These are phyloP conservation scores for Amblyopsis rosae DNA, from an alignment of 2,113 vertebrate genomes.

Conservation along the genomic window DNA sequence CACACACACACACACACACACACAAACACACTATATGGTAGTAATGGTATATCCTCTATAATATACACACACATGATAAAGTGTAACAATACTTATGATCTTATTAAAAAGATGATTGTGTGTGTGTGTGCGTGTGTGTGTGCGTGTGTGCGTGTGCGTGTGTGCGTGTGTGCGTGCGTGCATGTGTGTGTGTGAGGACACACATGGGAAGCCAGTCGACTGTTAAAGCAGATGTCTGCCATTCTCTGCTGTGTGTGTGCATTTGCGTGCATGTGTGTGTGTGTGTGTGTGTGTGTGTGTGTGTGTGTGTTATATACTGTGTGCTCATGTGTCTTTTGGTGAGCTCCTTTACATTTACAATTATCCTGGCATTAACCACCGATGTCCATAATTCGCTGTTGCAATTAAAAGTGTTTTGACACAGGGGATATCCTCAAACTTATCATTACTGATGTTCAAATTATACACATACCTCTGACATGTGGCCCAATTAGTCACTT, in stretches of 20 bases:
- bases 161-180: background rate
- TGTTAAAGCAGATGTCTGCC: no score
- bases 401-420: conserved; percentile 53
- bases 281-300: background rate
- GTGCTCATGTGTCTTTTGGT: conserved; percentile 3
- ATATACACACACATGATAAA: background rate
- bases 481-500: conserved; percentile 57
- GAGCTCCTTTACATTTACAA: conserved; percentile 35
- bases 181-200: background rate
- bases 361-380: conserved; percentile 42
- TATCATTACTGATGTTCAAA: conserved; percentile 60
- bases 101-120: background rate
- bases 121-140: background rate
- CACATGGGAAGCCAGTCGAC: no score
- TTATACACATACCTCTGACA: conserved; percentile 56
- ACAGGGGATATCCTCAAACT: conserved; percentile 38
- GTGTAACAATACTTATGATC: background rate
- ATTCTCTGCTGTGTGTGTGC: no score
- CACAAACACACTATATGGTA: conserved; percentile 15
- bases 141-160: background rate
- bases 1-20: conserved; percentile 16
- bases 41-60: background rate
- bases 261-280: background rate
- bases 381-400: conserved; percentile 38
- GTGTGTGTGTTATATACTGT: background rate